A percentile compares a stretch with the other conserved stretches of the same genome.
These are phyloP conservation scores for Ichneumoninae sp. DNA, from an alignment of 2,888 invertebrate species.

Conservation along the genomic window DNA sequence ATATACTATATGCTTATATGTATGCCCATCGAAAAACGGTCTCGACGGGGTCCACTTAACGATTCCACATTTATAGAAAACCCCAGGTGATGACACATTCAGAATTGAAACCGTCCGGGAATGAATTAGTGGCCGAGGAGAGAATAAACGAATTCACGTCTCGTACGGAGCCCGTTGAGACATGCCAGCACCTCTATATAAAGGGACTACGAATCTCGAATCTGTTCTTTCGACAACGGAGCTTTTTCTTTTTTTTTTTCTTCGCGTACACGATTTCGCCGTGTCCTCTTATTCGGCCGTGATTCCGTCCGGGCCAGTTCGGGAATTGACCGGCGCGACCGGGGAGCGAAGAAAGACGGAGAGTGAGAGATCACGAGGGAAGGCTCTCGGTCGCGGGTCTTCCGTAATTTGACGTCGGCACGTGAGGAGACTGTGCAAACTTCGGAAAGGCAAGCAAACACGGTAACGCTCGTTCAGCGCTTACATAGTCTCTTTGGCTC, in stretches of 20 bases:
- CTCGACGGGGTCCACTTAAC: constrained; percentile 44
- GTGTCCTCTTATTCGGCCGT: constrained; percentile 28
- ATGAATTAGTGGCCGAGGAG: constrained; percentile 37
- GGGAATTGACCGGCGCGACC: constrained; percentile 62
- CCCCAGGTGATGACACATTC: constrained; percentile 57
- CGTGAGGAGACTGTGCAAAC: constrained; percentile 81
- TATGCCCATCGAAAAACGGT: not conserved
- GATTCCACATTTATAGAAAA: constrained; percentile 56
- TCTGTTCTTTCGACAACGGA: constrained; percentile 54
- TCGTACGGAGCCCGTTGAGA: constrained; percentile 40
- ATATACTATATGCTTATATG: not conserved
- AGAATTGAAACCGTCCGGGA: constrained; percentile 49
- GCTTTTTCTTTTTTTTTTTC: constrained; percentile 40
- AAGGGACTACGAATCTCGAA: constrained; percentile 48
- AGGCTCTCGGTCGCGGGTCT: constrained; percentile 57
- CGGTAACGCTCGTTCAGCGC: constrained; percentile 18
- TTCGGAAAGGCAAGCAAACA: constrained; percentile 70
- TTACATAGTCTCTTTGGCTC: constrained; percentile 35
- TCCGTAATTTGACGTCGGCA: constrained; percentile 79
- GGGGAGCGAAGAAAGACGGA: not conserved
- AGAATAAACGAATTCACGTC: constrained; percentile 61
- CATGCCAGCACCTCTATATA: constrained; percentile 19
- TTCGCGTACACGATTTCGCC: constrained; percentile 38
- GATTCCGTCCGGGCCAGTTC: constrained; percentile 57
- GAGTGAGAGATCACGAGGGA: constrained; percentile 64